Base-by-base conservation (phyloP, 2,888 invertebrate species). In the Cotesia congregata region DNA sequence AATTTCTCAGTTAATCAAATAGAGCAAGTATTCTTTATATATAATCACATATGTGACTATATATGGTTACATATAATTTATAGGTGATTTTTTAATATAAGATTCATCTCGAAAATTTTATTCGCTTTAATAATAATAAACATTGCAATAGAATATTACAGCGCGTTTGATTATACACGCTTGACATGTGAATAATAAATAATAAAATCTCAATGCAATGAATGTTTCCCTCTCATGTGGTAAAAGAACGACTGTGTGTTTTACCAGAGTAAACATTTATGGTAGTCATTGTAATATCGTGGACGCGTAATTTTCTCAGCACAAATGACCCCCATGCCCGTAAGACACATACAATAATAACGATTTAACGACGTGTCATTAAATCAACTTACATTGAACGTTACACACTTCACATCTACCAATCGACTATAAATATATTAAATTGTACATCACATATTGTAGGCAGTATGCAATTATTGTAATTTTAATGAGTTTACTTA, bases 361-460 rank as follows among this genome's bases (percentile, higher is more conserved):
- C 62, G 20, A 70, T 77, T 73, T 77, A 77, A 77, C 77, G 38
- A 74, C 68, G 30, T n/a, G 40, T 65, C 65, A 73, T 77, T 69
- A 70, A 30, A 72, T 72, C 62, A 30, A 38, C 41, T 30, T 61
- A 61, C 15, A 61, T 30, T 68, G n/a, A 9, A 17, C 12, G 12
- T 30, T 62, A 72, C 64, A 30, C 39, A 15, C 39, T n/a, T 71
- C 62, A 62, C 20, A 62, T 62, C 62, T 2, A 20, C 20, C 62
- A 62, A 17, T 62, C 20, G 15, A 7, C 7, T 50, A 50, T 50
- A 50, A 50, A 50, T 50, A 50, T 50, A 50, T 50, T 4, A 50
- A 50, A 50, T 50, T 50, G 12, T 50, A 12, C 12, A 50, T 7
- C 12, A 50, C 50, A 50, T 12, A 50, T 50, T 4, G 50, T 50